A percentile compares a stretch with the other conserved stretches of the same genome.
Evolutionary conservation across 1,140 invertebrate genomes (phyloP).

Genomic region (Lasioglossum baleicum): DNA sequence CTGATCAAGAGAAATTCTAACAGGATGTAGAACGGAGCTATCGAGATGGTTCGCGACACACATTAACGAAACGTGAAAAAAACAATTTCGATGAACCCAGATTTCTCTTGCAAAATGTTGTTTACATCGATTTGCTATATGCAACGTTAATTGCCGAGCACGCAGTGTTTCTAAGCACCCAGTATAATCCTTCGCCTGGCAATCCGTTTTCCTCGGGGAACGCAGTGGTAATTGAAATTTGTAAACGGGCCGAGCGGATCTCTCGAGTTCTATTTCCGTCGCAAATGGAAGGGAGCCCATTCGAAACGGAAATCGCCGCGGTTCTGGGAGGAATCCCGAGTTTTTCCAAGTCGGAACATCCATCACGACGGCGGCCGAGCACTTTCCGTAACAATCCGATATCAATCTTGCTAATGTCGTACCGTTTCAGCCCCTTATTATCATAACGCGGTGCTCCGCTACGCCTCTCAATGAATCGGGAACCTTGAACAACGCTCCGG

Average conservation of each 20-base stretch:
- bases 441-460: conserved; percentile 49
- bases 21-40: too few relatives aligned
- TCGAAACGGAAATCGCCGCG: conserved; percentile 28
- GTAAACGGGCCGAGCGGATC: background rate
- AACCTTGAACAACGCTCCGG: conserved; percentile 49
- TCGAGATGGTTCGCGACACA: too few relatives aligned
- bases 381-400: conserved; percentile 60
- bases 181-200: background rate
- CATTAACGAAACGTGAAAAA: too few relatives aligned
- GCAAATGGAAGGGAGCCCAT: conserved; percentile 10
- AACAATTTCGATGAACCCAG: too few relatives aligned
- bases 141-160: too few relatives aligned
- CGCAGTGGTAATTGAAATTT: conserved; percentile 2
- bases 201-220: background rate
- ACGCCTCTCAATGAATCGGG: conserved; percentile 49
- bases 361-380: conserved; percentile 46
- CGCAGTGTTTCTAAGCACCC: background rate
- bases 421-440: conserved; percentile 54
- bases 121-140: too few relatives aligned
- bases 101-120: too few relatives aligned
- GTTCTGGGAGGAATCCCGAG: conserved; percentile 13
- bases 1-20: too few relatives aligned
- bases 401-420: conserved; percentile 68
- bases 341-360: conserved; percentile 47
- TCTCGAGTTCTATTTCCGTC: background rate